phyloP scores from a whole-genome alignment of 2,888 invertebrate genomes.

The Lithophane ornitopus region DNA sequence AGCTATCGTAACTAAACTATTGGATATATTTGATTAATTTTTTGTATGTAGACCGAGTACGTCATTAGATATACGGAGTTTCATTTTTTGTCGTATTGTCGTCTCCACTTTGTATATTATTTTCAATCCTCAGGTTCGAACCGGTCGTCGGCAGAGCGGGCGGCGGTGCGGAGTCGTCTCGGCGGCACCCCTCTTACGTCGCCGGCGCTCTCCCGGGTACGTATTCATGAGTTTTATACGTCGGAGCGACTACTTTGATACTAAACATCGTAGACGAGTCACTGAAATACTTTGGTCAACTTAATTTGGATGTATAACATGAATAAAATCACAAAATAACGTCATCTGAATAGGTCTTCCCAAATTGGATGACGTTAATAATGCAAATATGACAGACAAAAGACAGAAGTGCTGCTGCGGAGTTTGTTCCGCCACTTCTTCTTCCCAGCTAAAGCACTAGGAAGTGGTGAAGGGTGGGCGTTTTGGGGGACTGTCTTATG shows the following conservation, averaged over 20 bases:
- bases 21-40: no score
- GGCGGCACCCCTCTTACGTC: slow-evolving; percentile 88
- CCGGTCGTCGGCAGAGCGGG: slow-evolving; percentile 85
- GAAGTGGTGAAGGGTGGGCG: no score
- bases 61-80: no score
- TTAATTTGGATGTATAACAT: neutral
- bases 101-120: no score
- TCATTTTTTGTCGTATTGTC: no score
- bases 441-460: no score
- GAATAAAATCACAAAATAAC: no score
- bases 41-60: no score
- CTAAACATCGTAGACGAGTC: neutral
- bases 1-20: no score
- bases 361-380: neutral
- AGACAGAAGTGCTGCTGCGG: no score
- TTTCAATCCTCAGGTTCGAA: slow-evolving; percentile 79
- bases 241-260: neutral
- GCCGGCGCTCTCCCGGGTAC: slow-evolving; percentile 85
- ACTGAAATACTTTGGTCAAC: neutral
- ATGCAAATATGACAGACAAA: neutral
- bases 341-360: neutral
- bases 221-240: slow-evolving; percentile 18
- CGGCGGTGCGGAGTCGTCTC: slow-evolving; percentile 77
- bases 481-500: no score
- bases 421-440: no score